Base-by-base conservation (phyloP, 2,797 vertebrate species). In the Centropyge bicolor region DNA sequence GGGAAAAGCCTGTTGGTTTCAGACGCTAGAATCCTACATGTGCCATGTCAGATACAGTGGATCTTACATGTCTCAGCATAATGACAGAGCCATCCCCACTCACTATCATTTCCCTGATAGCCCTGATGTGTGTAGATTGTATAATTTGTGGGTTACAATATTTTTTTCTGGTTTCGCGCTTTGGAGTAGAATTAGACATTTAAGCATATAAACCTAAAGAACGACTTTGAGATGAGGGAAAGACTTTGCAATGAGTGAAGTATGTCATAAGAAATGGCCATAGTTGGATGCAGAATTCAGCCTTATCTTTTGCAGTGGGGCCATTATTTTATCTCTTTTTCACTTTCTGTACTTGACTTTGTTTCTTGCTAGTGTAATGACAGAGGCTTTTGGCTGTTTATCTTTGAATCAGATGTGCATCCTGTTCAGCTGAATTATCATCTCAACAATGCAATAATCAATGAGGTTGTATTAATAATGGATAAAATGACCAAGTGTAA, bases 1-100 rank as follows among this genome's bases (percentile, higher is more conserved):
- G 22, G 22, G 65, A 70, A 40, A 61, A 52, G 70, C n/a, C 20
- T 36, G 35, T 54, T 73, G 40, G 74, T 61, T 70, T 78, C 43
- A 56, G 24, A 74, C 59, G 38, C 51, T 20, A 22, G 0, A 38
- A 48, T 55, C 8, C 49, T 16, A 19, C 0, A 2, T 49, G 17
- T 80, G 38, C 55, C 36, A 52, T 0, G 10, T 41, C 40, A 70
- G 27, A 76, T 45, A 46, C 61, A 62, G 67, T 56, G 61, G 27
- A 35, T 74, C 54, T 70, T n/a, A 3, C 14, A 80, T 80, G 80
- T 80, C 60, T 73, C 78, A 43, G 65, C 55, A 46, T 88, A 89
- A 91, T 90, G 76, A 91, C 78, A 91, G 80, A 87, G 78, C 72
- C 63, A 70, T 78, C 6, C 68, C 66, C 78, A 78, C 85, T 92